These are phyloP conservation scores for Emmelina monodactyla DNA, from an alignment of 2,888 invertebrate species.

Conservation along the genomic window DNA sequence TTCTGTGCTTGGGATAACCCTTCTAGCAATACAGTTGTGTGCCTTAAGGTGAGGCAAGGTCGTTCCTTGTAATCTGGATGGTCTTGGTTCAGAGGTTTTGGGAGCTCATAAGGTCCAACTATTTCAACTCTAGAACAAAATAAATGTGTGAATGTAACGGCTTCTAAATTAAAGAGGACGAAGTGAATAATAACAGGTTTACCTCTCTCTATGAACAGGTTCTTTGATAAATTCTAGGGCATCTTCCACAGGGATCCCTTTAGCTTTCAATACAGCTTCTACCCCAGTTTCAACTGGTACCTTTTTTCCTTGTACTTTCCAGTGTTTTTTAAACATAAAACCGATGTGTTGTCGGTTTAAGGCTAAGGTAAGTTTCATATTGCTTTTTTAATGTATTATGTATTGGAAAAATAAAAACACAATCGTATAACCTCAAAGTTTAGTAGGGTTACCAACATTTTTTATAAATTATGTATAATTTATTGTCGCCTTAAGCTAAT, in stretches of 20 bases:
- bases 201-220: slow-evolving; percentile 33
- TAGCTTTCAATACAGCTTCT: slow-evolving; percentile 56
- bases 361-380: slow-evolving; percentile 72
- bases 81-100: slow-evolving; percentile 54
- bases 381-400: slow-evolving; percentile 12
- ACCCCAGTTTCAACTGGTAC: slow-evolving; percentile 62
- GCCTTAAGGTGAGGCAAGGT: slow-evolving; percentile 66
- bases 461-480: no score
- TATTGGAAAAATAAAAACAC: background rate
- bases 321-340: slow-evolving; percentile 75
- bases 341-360: slow-evolving; percentile 75
- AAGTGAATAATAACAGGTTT: slow-evolving; percentile 7
- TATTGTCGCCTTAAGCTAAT: no score
- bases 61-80: slow-evolving; percentile 73
- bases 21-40: slow-evolving; percentile 71
- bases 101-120: slow-evolving; percentile 46
- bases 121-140: slow-evolving; percentile 37
- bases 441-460: background rate
- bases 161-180: slow-evolving; percentile 3
- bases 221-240: slow-evolving; percentile 66
- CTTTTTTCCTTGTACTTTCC: slow-evolving; percentile 73
- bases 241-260: slow-evolving; percentile 69
- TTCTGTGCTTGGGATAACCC: slow-evolving; percentile 81
- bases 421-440: slow-evolving; percentile 8
- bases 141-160: background rate